Evolutionary conservation across 2,113 vertebrate species (phyloP), one percentile per base, ranked within the genome.

Genomic region (Menidia beryllina): DNA sequence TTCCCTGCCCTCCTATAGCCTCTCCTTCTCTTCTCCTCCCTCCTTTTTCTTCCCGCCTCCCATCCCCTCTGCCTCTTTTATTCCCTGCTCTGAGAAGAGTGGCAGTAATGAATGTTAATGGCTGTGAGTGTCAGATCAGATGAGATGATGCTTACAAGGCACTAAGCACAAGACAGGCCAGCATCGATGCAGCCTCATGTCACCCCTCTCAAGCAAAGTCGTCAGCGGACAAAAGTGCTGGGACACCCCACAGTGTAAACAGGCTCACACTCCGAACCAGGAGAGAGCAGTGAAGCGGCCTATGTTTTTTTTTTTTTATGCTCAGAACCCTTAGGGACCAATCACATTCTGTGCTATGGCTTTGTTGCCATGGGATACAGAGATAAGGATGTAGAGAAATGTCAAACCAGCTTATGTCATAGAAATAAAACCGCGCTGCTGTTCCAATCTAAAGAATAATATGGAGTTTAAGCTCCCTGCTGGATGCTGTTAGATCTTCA

Each of bases 321-420:
- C 55, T 34, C 27, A 57, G 39, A 86, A 56, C 48, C 77, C 66
- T 75, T 50, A 8, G 78, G 78, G 86, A 85, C 87, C 89, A 89
- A 87, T 87, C 82, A 77, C 56, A 84, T 30, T 64, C 82, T 65
- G 57, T 75, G 51, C 76, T 84, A 69, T 81, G 81, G 80, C 82
- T 85, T 85, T 81, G 90, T 91, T 90, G 86, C 90, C 78, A 89
- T 86, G 90, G 89, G 86, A 86, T 79, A 81, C 74, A 73, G 76
- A 82, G 72, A 85, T 72, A 83, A 73, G 78, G 80, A 81, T 87
- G 78, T 79, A 39, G 69, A 79, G 79, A 85, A 86, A 85, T 82
- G 81, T 85, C 65, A 78, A 74, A 61, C 23, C 78, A 64, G 71
- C 56, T 87, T 64, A 43, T 62, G 54, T 67, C 54, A 70, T 64